Conservation (phyloP, 1,140 invertebrate species). For the Drosophila subobscura region DNA sequence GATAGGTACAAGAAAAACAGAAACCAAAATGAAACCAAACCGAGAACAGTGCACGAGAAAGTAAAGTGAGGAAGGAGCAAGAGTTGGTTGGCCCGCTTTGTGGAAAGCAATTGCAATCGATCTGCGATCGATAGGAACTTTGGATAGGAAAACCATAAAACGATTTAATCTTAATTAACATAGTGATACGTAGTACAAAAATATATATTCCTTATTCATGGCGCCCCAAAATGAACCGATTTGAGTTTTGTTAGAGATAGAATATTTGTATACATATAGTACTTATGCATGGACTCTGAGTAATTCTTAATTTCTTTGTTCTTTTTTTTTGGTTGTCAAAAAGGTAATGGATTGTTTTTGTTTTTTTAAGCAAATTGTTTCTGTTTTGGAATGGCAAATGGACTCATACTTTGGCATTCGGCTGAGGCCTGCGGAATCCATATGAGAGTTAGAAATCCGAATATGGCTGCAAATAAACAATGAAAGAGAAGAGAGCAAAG, state of each 20-base stretch:
- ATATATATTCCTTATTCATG: conserved; percentile 50
- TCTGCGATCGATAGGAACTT: conserved; percentile 13
- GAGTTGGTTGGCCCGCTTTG: conserved; percentile 34
- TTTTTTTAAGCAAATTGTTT: conserved; percentile 57
- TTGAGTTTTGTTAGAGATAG: conserved; percentile 58
- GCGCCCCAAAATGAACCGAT: conserved; percentile 35
- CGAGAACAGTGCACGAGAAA: conserved; percentile 36
- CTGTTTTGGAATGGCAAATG: conserved; percentile 54
- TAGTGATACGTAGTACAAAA: conserved; percentile 35
- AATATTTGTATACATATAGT: conserved; percentile 54
- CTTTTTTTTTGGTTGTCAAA: conserved; percentile 50
- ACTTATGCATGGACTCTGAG: conserved; percentile 70
- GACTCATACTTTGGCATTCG: conserved; percentile 84
- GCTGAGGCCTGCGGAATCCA: conserved; percentile 83
- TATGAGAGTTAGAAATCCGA: conserved; percentile 83
- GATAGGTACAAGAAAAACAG: neutral
- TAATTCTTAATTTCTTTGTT: conserved; percentile 25
- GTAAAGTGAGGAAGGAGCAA: conserved; percentile 33
- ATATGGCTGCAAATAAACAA: conserved; percentile 83
- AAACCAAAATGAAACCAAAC: neutral
- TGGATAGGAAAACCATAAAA: conserved; percentile 34
- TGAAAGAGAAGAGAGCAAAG: conserved; percentile 76
- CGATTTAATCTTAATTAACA: conserved; percentile 65
- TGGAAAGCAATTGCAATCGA: conserved; percentile 5
- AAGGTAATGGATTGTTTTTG: conserved; percentile 54